These are phyloP conservation scores for Parthenolecanium corni DNA, from an alignment of 2,888 invertebrate species.

Conservation along the genomic window DNA sequence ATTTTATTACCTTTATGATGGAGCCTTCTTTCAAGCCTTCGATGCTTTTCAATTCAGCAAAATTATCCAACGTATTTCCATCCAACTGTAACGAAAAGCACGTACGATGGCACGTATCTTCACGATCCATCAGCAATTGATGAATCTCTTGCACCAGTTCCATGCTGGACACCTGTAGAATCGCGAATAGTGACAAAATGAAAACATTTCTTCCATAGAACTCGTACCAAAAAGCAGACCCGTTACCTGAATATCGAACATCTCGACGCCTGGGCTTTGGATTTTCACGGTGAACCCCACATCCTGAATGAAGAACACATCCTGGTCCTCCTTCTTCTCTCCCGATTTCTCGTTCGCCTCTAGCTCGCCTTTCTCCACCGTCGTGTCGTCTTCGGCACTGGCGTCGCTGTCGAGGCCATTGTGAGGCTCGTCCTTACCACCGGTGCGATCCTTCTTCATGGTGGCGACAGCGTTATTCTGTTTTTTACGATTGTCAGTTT, in stretches of 20 bases:
- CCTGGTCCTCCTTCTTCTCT: constrained; percentile 46
- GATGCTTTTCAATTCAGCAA: constrained; percentile 92
- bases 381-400: constrained; percentile 1
- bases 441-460: constrained; percentile 1
- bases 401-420: constrained; percentile 12
- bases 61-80: constrained; percentile 87
- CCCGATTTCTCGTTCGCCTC: constrained; percentile 14
- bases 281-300: constrained; percentile 90
- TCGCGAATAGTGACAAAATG: neutral
- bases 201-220: neutral
- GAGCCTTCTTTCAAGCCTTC: constrained; percentile 92
- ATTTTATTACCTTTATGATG: constrained; percentile 59
- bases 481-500: neutral
- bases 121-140: constrained; percentile 94
- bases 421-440: neutral
- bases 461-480: neutral
- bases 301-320: constrained; percentile 80
- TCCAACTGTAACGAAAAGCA: constrained; percentile 95
- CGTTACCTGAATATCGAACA: constrained; percentile 79
- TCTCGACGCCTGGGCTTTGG: constrained; percentile 77
- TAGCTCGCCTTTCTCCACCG: constrained; percentile 7
- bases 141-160: constrained; percentile 95
- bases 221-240: neutral
- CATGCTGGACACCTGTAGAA: constrained; percentile 59
- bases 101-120: constrained; percentile 96